Percentiles rank a stretch among this genome's conserved stretches.
Conservation (phyloP, 1,140 invertebrate genomes). For the Drosophila triauraria region DNA sequence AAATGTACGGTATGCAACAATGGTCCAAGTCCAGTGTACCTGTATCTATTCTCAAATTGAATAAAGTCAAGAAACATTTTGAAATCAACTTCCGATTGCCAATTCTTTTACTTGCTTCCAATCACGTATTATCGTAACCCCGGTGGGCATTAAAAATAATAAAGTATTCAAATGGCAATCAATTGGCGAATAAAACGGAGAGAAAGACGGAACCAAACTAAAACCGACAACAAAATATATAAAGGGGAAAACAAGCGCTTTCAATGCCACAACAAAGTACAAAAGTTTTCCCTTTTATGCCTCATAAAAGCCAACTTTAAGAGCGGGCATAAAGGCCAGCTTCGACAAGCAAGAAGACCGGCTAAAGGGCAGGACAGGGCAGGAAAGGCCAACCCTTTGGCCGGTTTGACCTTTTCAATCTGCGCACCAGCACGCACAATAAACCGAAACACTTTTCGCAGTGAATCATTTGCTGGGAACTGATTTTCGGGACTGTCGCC, state of each 20-base stretch:
- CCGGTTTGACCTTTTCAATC: conserved; percentile 55
- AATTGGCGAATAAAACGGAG: conserved; percentile 39
- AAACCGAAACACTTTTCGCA: conserved; percentile 40
- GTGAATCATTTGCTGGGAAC: conserved; percentile 31
- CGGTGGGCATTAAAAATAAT: conserved; percentile 47
- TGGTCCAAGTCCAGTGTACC: background rate
- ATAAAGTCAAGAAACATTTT: conserved; percentile 8
- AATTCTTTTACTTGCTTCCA: conserved; percentile 7
- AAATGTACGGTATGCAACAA: background rate
- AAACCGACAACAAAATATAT: conserved; percentile 32
- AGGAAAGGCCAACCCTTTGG: conserved; percentile 29
- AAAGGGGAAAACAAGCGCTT: conserved; percentile 32
- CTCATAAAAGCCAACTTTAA: conserved; percentile 48
- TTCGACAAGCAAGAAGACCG: conserved; percentile 7
- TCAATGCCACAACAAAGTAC: conserved; percentile 43
- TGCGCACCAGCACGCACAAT: conserved; percentile 42
- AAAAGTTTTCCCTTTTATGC: conserved; percentile 51
- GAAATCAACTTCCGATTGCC: background rate
- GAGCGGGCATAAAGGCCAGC: conserved; percentile 34
- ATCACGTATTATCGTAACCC: conserved; percentile 41
- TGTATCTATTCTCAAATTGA: background rate
- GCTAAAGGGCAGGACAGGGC: conserved; percentile 20
- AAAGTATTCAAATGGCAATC: conserved; percentile 51
- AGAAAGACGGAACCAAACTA: conserved; percentile 24
- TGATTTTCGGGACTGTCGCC: conserved; percentile 25